Evolutionary conservation across 1,140 invertebrate species (phyloP), one percentile per base, ranked within the genome.

Genomic region (Polypedilum vanderplanki): DNA sequence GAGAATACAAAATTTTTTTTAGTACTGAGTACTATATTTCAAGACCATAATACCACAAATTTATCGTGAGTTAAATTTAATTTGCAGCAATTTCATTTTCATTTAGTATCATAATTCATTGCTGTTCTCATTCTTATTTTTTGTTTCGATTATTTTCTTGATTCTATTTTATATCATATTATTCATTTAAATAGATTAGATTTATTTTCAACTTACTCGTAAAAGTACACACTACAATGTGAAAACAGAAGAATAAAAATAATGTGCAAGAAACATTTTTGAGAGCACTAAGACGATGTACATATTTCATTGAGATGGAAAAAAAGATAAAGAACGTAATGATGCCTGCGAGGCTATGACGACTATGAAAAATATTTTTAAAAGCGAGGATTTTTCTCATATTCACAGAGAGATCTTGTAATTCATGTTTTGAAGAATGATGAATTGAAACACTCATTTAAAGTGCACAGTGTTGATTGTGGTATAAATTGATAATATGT

Each of bases 31-130:
- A 15, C 46, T 12, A 57, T 57, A n/a, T 57, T 46, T 57, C 46
- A n/a, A 12, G 12, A 12, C n/a, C 10, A 4, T 15, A 57, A 12
- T 57, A n/a, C 46, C n/a, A 4, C 12, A 57, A 57, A 57, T 57
- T 57, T 57, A 57, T 57, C 15, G 1, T n/a, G 46, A 57, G 46
- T 15, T 57, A 57, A 12, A 57, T 57, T 57, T 57, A 57, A 57
- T 57, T 57, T 57, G 46, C 46, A 15, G 46, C 46, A 57, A 57
- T 57, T 57, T 57, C 46, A 15, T 57, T 57, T 57, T 46, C 41
- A 46, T 46, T 46, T 46, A 46, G 15, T 15, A 46, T 46, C 12
- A 15, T 57, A 57, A 12, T 57, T 57, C 46, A 15, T 57, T 4
- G 12, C n/a, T 57, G 4, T 57, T 57, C 10, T n/a, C n/a, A n/a